A percentile compares a stretch with the other conserved stretches of the same genome.
These are phyloP conservation scores for Hephaestus fuliginosus DNA, from an alignment of 2,797 vertebrate genomes.

Conservation along the genomic window DNA sequence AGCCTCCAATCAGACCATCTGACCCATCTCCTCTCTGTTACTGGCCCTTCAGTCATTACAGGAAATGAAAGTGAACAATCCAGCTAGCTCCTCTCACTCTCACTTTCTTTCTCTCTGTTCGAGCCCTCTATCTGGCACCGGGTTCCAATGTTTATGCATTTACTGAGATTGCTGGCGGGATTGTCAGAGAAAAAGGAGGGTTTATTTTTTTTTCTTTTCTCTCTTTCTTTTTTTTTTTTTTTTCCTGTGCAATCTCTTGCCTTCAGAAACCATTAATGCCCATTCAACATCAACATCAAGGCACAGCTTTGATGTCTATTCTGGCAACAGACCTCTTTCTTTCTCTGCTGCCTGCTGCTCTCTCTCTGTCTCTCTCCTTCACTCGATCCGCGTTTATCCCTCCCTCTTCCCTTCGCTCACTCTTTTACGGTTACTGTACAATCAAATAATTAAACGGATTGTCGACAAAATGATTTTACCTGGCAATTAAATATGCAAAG, in stretches of 20 bases:
- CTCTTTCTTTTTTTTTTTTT: slow-evolving; percentile 64
- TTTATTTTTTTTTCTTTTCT: slow-evolving; percentile 88
- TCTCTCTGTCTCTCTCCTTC: slow-evolving; percentile 72
- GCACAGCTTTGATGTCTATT: slow-evolving; percentile 96
- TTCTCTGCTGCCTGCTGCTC: slow-evolving; percentile 90
- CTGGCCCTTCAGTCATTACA: slow-evolving; percentile 61
- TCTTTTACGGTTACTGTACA: slow-evolving; percentile 90
- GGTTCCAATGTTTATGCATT: slow-evolving; percentile 92
- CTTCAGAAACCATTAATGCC: slow-evolving; percentile 97
- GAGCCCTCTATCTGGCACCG: slow-evolving; percentile 83
- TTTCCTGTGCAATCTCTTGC: slow-evolving; percentile 91
- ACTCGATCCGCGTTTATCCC: slow-evolving; percentile 75
- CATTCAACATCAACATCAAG: slow-evolving; percentile 97
- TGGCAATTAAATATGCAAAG: slow-evolving; percentile 96
- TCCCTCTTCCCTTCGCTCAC: slow-evolving; percentile 74
- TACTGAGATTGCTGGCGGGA: slow-evolving; percentile 92
- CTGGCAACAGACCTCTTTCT: slow-evolving; percentile 93
- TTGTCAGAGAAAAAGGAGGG: slow-evolving; percentile 87
- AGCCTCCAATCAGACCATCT: slow-evolving; percentile 49
- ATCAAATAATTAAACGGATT: slow-evolving; percentile 96
- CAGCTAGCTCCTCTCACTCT: slow-evolving; percentile 64
- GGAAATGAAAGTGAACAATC: slow-evolving; percentile 69
- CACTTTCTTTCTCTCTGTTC: slow-evolving; percentile 67
- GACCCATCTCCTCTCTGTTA: slow-evolving; percentile 56
- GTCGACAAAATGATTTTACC: slow-evolving; percentile 91